Conservation (phyloP, 1,140 invertebrate species). For the Ceratoteleas bidentatus region DNA sequence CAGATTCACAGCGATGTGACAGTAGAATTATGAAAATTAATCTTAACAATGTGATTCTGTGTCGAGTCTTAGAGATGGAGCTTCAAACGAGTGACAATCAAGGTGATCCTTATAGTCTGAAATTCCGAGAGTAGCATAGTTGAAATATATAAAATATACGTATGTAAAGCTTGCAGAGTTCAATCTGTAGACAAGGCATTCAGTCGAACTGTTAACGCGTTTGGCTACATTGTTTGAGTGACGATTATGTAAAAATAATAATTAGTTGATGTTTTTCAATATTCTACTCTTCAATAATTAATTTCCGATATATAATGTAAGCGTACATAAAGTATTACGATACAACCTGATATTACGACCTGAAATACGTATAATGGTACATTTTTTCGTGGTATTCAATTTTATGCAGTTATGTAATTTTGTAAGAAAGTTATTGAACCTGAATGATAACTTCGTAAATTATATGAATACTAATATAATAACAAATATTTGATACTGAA, state of each 20-base stretch:
- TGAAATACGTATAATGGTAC: background rate
- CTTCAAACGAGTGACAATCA: background rate
- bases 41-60: constrained; percentile 10
- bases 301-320: constrained; percentile 11
- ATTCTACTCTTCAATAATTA: constrained; percentile 23
- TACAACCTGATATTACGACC: background rate
- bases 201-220: background rate
- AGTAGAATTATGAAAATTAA: constrained; percentile 25
- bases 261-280: constrained; percentile 9
- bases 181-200: constrained; percentile 12
- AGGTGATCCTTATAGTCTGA: background rate
- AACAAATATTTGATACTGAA: too few species aligned
- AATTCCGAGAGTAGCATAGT: background rate
- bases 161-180: constrained; percentile 36
- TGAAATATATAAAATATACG: constrained; percentile 40
- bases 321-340: constrained; percentile 19
- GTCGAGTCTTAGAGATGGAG: background rate
- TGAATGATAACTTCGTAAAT: too few species aligned
- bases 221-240: constrained; percentile 20
- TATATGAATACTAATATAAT: too few species aligned
- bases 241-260: constrained; percentile 20
- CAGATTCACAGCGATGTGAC: constrained; percentile 17
- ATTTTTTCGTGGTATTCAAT: background rate
- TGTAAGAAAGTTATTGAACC: too few species aligned
- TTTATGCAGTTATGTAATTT: background rate